phyloP scores from a whole-genome alignment of 2,797 vertebrate genomes.

The Channallabes apus region DNA sequence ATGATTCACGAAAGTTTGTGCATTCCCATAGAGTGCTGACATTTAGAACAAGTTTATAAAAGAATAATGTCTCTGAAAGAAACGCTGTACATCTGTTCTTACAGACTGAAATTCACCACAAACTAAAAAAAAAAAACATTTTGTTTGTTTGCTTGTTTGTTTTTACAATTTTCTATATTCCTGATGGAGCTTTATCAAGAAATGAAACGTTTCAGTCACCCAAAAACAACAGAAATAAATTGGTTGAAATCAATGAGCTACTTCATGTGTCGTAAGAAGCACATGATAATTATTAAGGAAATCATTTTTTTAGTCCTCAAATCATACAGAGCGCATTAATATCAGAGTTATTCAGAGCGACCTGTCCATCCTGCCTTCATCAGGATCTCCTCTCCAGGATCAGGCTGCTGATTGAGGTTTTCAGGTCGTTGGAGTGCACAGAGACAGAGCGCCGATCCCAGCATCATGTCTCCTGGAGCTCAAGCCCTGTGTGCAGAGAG shows the following conservation, averaged over 20 bases:
- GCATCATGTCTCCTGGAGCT: conserved; percentile 86
- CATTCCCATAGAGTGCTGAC: neutral
- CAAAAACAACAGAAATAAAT: neutral
- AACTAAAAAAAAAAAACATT: neutral
- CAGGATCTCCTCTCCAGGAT: conserved; percentile 27
- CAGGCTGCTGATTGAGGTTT: conserved; percentile 61
- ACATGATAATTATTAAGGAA: neutral
- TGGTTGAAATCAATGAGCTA: neutral
- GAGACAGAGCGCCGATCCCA: conserved; percentile 81
- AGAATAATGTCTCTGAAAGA: neutral
- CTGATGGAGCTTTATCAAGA: neutral
- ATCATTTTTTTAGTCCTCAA: neutral
- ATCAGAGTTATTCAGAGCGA: neutral
- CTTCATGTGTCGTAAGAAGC: neutral
- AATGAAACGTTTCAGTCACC: neutral
- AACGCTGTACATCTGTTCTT: neutral
- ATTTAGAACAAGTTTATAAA: conserved; percentile 5
- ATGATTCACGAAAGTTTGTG: neutral
- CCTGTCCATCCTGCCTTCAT: neutral
- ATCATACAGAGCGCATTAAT: neutral
- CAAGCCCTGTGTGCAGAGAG: conserved; percentile 15
- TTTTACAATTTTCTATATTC: neutral
- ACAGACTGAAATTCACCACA: neutral
- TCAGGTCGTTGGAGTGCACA: conserved; percentile 74
- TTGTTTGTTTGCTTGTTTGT: too few relatives aligned